Evolutionary conservation across 2,113 vertebrate genomes (phyloP), one percentile per base, ranked within the genome.

Genomic region (Saimiri boliviensis): DNA sequence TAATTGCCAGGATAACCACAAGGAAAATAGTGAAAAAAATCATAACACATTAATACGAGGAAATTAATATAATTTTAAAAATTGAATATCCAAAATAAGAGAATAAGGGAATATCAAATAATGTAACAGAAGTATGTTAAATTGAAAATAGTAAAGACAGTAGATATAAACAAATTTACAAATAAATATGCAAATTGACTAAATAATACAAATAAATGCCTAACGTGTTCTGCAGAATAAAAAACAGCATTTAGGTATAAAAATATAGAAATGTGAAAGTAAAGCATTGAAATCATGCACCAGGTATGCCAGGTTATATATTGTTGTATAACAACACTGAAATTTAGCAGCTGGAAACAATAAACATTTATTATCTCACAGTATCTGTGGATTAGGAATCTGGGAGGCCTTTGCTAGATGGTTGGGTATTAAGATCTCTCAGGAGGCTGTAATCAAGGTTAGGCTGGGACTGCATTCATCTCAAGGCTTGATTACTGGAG

Each of bases 61-160:
- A 91, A 87, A 95, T n/a, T 0, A 85, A 66, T 63, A 71, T 30
- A 66, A 66, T 76, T 58, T 89, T 68, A 42, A 86, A 93, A 76
- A 52, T 47, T 42, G n/a, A 90, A 5, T 21, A 82, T 45, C 5
- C 6, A 82, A 81, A 90, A 60, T 7, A 56, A 76, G 40, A 10
- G 9, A 96, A 81, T 74, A 66, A 94, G 16, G 23, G n/a, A 76
- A 77, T 77, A 77, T 94, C 85, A 80, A 89, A 88, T 27, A 52
- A 79, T 37, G 54, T 13, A 83, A 87, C 5, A 47, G 20, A 30
- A 8, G 9, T 12, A 1, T 77, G 25, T 79, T 63, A 92, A 79
- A 73, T 47, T 87, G 23, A 84, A 92, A 88, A 76, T 16, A 89
- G 27, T 2, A 54, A 66, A 83, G 21, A 60, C 0, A 19, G 12